These are phyloP conservation scores for Ophioninae sp. DNA, from an alignment of 2,888 invertebrate species.

Conservation along the genomic window DNA sequence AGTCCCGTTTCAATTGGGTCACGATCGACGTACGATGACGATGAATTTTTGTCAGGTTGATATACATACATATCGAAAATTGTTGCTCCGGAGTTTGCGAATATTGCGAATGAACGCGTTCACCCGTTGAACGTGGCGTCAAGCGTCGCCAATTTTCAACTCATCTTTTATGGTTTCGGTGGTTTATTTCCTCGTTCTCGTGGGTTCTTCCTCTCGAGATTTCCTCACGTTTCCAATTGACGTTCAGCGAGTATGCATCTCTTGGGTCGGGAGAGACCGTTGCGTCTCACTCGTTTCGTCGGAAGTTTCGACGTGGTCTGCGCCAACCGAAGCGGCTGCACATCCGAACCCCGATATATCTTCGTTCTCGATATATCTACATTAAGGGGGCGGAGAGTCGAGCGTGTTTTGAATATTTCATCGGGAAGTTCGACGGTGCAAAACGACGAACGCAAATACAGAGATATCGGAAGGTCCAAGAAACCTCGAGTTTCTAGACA, in stretches of 20 bases:
- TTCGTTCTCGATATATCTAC: conserved; percentile 31
- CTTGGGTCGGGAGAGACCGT: conserved; percentile 15
- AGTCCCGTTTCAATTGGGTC: conserved; percentile 12
- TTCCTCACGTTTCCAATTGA: conserved; percentile 62
- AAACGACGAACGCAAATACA: conserved; percentile 34
- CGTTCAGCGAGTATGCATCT: conserved; percentile 50
- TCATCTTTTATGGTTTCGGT: conserved; percentile 23
- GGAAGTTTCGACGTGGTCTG: conserved; percentile 58
- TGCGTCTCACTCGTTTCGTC: conserved; percentile 47
- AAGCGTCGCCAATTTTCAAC: conserved; percentile 49
- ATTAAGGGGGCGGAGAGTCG: conserved; percentile 24
- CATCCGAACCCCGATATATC: conserved; percentile 32
- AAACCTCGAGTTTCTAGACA: neutral
- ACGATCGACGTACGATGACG: neutral
- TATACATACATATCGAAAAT: conserved; percentile 4
- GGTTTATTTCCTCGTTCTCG: conserved; percentile 33
- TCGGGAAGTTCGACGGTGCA: conserved; percentile 53
- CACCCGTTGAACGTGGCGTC: neutral
- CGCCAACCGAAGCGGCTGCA: conserved; percentile 37
- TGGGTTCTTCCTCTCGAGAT: conserved; percentile 36
- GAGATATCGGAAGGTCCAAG: neutral
- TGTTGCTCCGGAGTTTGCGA: neutral
- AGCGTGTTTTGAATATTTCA: conserved; percentile 62
- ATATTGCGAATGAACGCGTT: conserved; percentile 23
- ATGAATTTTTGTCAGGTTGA: neutral